Base-by-base conservation (phyloP, 1,140 invertebrate species). In the Pogonognathellus flavescens region DNA sequence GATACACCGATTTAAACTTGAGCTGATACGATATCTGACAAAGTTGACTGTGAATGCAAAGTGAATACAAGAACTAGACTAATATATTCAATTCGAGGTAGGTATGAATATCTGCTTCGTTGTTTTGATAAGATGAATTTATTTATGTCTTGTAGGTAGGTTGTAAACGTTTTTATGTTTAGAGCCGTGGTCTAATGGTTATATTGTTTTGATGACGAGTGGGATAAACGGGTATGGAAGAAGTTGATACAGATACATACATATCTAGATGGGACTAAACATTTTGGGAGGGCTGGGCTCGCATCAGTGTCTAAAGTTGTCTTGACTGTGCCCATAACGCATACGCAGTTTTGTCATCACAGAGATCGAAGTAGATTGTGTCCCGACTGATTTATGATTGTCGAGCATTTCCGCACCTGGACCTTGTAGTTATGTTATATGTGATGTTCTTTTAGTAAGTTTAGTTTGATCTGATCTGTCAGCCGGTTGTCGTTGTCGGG, bases 341-440 rank as follows among this genome's bases (percentile, higher is more conserved):
- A 85, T 62, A 62, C 81, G 70, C 55, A 85, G 59, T 85, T 85
- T 85, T 86, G 80, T 83, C 85, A 83, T 82, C 60, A 41, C 31
- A 76, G 85, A 86, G 52, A 83, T 82, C 52, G 20, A 82, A 52
- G 18, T n/a, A 70, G 85, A 86, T 86, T 86, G 53, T 86, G 85
- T 86, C 85, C 53, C 11, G 9, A 57, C 55, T 86, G 85, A 86
- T 86, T 86, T 86, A 86, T 86, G 57, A 49, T 86, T 83, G 62
- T 83, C 81, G 72, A 80, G 81, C 81, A 86, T 86, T 86, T 86
- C 85, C 85, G 81, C 85, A 86, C 85, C 85, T 86, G 82, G 84
- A 83, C 82, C 57, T 70, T 62, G 82, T 83, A 41, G 31, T 41
- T 41, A 41, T 41, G 31, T 41, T 41, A 41, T 62, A 53, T 76